Evolutionary conservation across 1,140 invertebrate genomes (phyloP), one percentile per base, ranked within the genome.

Genomic region (Vanessa atalanta): DNA sequence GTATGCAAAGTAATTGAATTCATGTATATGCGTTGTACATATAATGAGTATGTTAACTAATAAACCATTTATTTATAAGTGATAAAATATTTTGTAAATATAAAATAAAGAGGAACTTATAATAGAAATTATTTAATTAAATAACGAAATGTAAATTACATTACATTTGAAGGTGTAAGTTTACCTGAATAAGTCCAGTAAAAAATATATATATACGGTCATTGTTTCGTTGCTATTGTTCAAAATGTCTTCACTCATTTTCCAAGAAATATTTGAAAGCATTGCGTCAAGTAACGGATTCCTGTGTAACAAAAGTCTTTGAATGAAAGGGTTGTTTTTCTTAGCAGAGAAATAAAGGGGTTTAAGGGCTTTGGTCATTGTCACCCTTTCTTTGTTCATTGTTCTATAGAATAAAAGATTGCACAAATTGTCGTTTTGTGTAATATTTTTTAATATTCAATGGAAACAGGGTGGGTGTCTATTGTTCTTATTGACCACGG

Each of bases 291-390:
- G 79, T 91, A 92, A 89, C 87, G 85, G 88, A 81, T 78, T 79
- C 73, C 73, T 51, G 50, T 74, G 71, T 82, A 79, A 89, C 83
- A 90, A 89, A 86, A 78, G 77, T 84, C 81, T 79, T 83, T 85
- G 75, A 88, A 90, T 85, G 78, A 84, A 90, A 91, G 89, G 91
- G 91, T 93, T 93, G 87, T 88, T 91, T 87, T 88, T 88, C 86
- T 89, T 87, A 76, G 75, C 68, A 85, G 80, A 78, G 72, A 75
- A 84, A 87, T 87, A 85, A 89, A 90, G 86, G 88, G 86, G 81
- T 88, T 90, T 83, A 75, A 77, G 74, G 79, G 78, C 75, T 78
- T 65, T 78, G 70, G 78, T 77, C 77, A 86, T 89, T 88, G 86
- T 88, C 81, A 85, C 82, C 83, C 86, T 85, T 88, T 83, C 84